Evolutionary conservation across 1,140 invertebrate species (phyloP), one percentile per base, ranked within the genome.

Genomic region (Drosophila kikkawai): DNA sequence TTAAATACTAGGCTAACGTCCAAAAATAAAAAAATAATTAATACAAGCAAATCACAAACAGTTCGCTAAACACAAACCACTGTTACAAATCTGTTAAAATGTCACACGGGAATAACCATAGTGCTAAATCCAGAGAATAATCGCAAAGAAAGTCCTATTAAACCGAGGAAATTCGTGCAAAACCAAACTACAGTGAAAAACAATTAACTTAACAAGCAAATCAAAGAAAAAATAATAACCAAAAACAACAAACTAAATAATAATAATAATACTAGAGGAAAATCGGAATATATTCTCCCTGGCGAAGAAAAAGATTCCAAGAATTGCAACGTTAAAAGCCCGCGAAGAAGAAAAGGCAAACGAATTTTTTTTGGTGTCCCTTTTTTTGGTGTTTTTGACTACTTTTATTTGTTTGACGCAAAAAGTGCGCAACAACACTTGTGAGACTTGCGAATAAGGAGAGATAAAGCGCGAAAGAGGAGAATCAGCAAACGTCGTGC

Each of bases 391-490:
- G 70, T 71, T 73, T 15, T 68, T 63, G 55, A 57, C 42, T 42
- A 56, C 17, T 55, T 68, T 36, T 61, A 34, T 41, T 17, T 42
- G n/a, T 63, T 65, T 68, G 48, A 70, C 67, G 67, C 39, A 56
- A 45, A 68, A 70, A 67, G 67, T 70, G 67, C 67, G 63, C 67
- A 70, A 71, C 67, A 70, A 78, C 75, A 79, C 75, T 78, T 79
- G 75, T 56, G 51, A 80, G 60, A 73, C 44, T 56, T 47, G 39
- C 39, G 53, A 47, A 34, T 57, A 48, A 48, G 29, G 37, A 34
- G 63, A 59, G 29, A 42, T 47, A 65, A 48, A 83, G 45, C 53
- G 51, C 34, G 26, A 60, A 61, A 51, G 17, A 58, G 47, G 42
- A 66, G 58, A 7, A 66, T 19, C 58, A 17, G 36, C 37, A 61